Conservation (phyloP, 92 coral and sea anemone species). For the Epizoanthus stellaris region DNA sequence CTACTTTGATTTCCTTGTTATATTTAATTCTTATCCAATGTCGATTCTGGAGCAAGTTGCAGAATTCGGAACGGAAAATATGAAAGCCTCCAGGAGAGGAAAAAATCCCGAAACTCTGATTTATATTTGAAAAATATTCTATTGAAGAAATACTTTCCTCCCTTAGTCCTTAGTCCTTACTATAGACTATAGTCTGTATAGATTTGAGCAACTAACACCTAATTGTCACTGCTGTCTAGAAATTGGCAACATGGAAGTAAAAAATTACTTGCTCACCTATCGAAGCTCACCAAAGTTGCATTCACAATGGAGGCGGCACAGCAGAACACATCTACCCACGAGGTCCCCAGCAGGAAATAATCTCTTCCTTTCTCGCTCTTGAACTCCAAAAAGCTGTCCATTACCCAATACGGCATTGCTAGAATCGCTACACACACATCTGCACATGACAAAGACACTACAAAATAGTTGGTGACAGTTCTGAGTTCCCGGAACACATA, state of each 20-base stretch:
- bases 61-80: too few relatives aligned
- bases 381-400: slow-evolving; percentile 46
- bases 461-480: slow-evolving; percentile 86
- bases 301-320: slow-evolving; percentile 79
- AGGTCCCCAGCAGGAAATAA: slow-evolving; percentile 63
- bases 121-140: too few relatives aligned
- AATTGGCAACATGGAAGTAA: neutral
- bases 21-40: too few relatives aligned
- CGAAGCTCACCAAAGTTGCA: slow-evolving; percentile 83
- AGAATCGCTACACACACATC: slow-evolving; percentile 80
- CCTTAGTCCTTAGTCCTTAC: neutral
- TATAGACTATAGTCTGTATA: too few relatives aligned
- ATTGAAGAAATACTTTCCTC: too few relatives aligned
- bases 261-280: slow-evolving; percentile 49
- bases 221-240: neutral
- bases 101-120: too few relatives aligned
- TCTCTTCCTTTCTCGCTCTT: slow-evolving; percentile 33
- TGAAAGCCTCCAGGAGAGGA: too few relatives aligned
- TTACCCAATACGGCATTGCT: slow-evolving; percentile 85
- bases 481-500: slow-evolving; percentile 84
- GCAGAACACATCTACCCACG: slow-evolving; percentile 84
- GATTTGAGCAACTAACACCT: neutral
- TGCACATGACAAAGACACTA: slow-evolving; percentile 80
- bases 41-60: too few relatives aligned
- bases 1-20: too few relatives aligned